phyloP scores from a whole-genome alignment of 2,888 invertebrate species.

The Pyrochroa serraticornis region DNA sequence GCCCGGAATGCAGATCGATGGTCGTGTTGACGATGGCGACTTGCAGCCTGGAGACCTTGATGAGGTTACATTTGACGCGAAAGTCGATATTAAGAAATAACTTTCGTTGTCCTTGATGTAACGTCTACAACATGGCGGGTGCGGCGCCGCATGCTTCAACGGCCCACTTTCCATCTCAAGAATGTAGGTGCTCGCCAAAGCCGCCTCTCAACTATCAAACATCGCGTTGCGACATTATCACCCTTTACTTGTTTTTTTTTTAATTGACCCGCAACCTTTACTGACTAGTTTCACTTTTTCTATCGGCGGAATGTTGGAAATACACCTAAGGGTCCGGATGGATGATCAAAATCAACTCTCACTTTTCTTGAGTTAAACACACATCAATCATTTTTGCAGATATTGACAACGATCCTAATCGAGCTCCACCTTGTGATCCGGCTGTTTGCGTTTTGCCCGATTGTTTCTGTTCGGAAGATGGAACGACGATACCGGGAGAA shows the following conservation, averaged over 20 bases:
- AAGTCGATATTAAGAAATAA: constrained; percentile 51
- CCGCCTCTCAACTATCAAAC: constrained; percentile 37
- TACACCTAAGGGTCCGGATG: constrained; percentile 24
- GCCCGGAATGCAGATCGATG: constrained; percentile 42
- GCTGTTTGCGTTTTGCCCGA: constrained; percentile 86
- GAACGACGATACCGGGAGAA: constrained; percentile 85
- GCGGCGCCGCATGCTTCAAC: constrained; percentile 40
- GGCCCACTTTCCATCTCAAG: constrained; percentile 48
- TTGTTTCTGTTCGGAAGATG: constrained; percentile 94
- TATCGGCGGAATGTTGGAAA: constrained; percentile 16
- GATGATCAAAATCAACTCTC: constrained; percentile 31
- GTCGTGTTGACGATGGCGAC: constrained; percentile 19
- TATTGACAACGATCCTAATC: constrained; percentile 91
- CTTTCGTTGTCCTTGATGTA: constrained; percentile 54
- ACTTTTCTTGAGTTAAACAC: constrained; percentile 20
- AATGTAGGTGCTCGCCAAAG: constrained; percentile 29
- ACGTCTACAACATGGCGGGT: constrained; percentile 41
- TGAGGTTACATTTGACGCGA: constrained; percentile 48
- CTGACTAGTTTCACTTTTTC: constrained; percentile 41
- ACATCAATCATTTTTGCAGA: constrained; percentile 62
- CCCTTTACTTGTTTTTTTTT: constrained; percentile 35
- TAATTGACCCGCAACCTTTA: constrained; percentile 33
- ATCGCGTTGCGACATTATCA: constrained; percentile 39
- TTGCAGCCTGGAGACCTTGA: constrained; percentile 38
- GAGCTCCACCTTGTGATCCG: constrained; percentile 88